phyloP scores from a whole-genome alignment of 2,888 invertebrate species.

The Athalia cordata region DNA sequence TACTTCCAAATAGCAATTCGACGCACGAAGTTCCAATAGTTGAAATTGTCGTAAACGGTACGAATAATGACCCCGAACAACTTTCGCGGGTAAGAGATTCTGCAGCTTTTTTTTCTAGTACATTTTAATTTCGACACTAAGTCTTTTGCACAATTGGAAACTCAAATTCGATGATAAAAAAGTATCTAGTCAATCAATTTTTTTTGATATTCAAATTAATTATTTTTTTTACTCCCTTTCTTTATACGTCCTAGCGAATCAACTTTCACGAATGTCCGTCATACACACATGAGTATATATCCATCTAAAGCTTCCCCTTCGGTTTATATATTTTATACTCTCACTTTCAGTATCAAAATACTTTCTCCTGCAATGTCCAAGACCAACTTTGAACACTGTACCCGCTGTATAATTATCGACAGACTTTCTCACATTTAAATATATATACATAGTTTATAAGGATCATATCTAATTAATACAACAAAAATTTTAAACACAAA shows the following conservation, averaged over 20 bases:
- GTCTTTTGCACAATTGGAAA: too few relatives aligned
- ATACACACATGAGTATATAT: neutral
- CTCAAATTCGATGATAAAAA: too few relatives aligned
- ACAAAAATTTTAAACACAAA: neutral
- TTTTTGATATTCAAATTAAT: neutral
- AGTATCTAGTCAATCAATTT: too few relatives aligned
- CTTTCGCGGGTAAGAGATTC: constrained; percentile 57
- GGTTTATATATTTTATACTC: constrained; percentile 43
- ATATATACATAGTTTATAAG: neutral
- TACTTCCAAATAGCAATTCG: constrained; percentile 60
- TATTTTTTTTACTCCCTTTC: neutral
- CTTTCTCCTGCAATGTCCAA: neutral
- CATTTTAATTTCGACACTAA: too few relatives aligned
- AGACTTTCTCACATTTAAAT: neutral
- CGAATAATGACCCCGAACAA: constrained; percentile 53
- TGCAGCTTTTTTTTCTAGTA: too few relatives aligned
- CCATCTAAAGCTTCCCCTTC: constrained; percentile 25
- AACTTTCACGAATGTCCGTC: constrained; percentile 43
- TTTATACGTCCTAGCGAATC: neutral
- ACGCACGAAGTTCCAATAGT: constrained; percentile 62
- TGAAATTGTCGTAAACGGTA: constrained; percentile 54
- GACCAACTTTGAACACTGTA: neutral
- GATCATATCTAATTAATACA: neutral
- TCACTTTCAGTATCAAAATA: neutral
- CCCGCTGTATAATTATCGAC: neutral